phyloP scores from a whole-genome alignment of 2,797 vertebrate genomes.

The Naso thynnoides region DNA sequence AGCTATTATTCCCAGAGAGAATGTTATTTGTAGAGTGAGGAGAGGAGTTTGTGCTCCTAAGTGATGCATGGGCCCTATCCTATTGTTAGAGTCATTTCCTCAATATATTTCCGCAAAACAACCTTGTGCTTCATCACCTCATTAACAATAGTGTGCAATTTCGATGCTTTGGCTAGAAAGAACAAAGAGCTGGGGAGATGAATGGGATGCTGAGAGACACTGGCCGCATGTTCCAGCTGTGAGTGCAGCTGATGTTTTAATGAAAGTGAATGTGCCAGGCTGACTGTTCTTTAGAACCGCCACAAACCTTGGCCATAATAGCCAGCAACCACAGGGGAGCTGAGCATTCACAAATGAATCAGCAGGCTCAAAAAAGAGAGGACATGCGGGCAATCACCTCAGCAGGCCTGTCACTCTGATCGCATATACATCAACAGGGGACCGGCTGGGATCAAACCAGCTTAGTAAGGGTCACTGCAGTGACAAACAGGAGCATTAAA shows the following conservation, averaged over 20 bases:
- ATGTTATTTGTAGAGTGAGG: slow-evolving; percentile 65
- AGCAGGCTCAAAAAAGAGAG: slow-evolving; percentile 47
- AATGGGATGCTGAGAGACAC: slow-evolving; percentile 41
- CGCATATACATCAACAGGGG: slow-evolving; percentile 49
- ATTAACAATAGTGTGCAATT: slow-evolving; percentile 52
- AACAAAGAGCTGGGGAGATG: slow-evolving; percentile 52
- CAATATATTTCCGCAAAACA: slow-evolving; percentile 69
- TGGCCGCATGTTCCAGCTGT: slow-evolving; percentile 53
- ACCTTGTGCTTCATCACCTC: slow-evolving; percentile 59
- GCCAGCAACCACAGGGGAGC: slow-evolving; percentile 46
- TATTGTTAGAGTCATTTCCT: slow-evolving; percentile 73
- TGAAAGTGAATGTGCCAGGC: slow-evolving; percentile 59
- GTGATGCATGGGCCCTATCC: slow-evolving; percentile 59
- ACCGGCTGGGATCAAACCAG: slow-evolving; percentile 46
- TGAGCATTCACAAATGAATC: slow-evolving; percentile 56
- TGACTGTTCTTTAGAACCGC: slow-evolving; percentile 33
- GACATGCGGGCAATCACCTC: slow-evolving; percentile 47
- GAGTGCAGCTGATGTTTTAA: slow-evolving; percentile 68
- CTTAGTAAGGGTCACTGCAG: slow-evolving; percentile 41
- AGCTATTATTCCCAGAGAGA: slow-evolving; percentile 68
- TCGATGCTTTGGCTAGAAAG: slow-evolving; percentile 46
- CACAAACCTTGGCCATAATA: slow-evolving; percentile 33
- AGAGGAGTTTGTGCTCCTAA: slow-evolving; percentile 57
- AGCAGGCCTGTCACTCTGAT: slow-evolving; percentile 44
- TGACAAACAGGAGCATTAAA: slow-evolving; percentile 46